Evolutionary conservation across 2,888 invertebrate genomes (phyloP), one percentile per base, ranked within the genome.

Genomic region (Watsonalla binaria): DNA sequence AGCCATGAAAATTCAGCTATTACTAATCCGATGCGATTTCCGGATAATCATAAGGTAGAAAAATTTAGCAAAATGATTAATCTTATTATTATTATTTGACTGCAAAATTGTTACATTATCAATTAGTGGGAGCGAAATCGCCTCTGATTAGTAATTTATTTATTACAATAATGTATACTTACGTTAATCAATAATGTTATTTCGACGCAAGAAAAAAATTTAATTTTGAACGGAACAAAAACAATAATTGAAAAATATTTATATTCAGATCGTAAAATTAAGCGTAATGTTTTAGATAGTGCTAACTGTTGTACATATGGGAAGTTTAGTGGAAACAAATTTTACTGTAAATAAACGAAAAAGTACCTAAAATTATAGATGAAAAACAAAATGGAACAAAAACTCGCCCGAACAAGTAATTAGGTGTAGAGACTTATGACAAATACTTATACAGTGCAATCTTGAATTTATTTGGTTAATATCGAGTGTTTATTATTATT

Each of bases 1-100:
- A 93, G 76, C 92, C 95, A 93, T 95, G 95, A 95, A 94, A 94
- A 89, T 94, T 94, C 90, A 94, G 92, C 92, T 95, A 94, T 92
- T 95, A 94, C 94, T 95, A 94, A 94, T 89, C 88, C 80, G 87
- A 90, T 67, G 86, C 87, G 86, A 88, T 90, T 89, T 88, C 86
- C 63, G 72, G 71, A 58, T 62, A 66, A 66, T 63, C 72, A 68
- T 65, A 65, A 66, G 72, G 59, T 60, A 61, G 60, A 59, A 51
- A 61, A 59, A 57, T 48, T 63, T 66, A 61, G 59, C 39, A 60
- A 66, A 62, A 61, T 59, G 5, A 11, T 42, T 42, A 42, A 59
- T 50, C 51, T 55, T 57, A 65, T 63, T 68, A 63, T 60, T 68
- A 69, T 68, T 66, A 70, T 73, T 71, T 66, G 59, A 63, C 70